These are phyloP conservation scores for Limnephilus auricula DNA, from an alignment of 2,888 invertebrate species.

Conservation along the genomic window DNA sequence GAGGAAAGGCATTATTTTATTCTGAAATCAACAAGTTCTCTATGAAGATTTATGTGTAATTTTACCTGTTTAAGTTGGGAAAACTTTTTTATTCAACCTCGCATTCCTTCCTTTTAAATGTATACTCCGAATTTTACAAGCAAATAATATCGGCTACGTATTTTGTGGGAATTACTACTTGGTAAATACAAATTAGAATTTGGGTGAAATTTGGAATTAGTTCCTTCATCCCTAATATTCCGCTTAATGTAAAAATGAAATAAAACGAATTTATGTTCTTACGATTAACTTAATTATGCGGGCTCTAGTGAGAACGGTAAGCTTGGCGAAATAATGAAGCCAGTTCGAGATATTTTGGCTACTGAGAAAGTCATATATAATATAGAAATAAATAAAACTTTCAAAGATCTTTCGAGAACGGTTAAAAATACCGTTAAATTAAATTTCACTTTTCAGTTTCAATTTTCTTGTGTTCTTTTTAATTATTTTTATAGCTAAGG, in stretches of 20 bases:
- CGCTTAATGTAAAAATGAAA: neutral
- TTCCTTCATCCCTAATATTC: neutral
- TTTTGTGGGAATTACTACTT: neutral
- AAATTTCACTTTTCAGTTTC: no score
- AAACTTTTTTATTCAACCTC: slow-evolving; percentile 28
- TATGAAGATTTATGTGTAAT: slow-evolving; percentile 40
- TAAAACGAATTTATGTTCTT: neutral
- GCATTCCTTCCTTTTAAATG: neutral
- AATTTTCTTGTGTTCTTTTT: no score
- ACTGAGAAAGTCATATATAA: neutral
- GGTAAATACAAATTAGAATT: neutral
- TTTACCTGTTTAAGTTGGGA: neutral
- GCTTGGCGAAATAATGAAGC: neutral
- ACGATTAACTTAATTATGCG: neutral
- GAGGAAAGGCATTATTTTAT: slow-evolving; percentile 9
- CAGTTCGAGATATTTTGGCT: neutral
- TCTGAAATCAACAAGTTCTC: slow-evolving; percentile 34
- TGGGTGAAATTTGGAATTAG: neutral
- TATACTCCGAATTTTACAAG: neutral
- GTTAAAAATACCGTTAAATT: neutral
- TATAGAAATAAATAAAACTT: neutral
- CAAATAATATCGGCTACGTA: neutral
- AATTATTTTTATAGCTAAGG: no score
- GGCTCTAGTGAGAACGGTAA: neutral
- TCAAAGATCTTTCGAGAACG: neutral